phyloP scores from a whole-genome alignment of 2,113 vertebrate species.

The Dipodomys ordii region DNA sequence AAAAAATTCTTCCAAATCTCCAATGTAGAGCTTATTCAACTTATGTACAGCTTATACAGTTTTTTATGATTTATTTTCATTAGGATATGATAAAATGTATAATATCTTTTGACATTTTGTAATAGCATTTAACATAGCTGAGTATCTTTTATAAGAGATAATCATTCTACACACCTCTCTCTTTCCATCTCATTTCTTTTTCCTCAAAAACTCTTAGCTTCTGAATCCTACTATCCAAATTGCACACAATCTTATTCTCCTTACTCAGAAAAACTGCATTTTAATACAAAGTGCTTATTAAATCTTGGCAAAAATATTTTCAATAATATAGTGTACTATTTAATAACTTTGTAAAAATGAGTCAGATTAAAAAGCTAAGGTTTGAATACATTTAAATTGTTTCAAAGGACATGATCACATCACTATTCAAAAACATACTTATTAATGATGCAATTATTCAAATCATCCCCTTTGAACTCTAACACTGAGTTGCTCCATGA shows the following conservation, averaged over 20 bases:
- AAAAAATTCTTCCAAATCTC: neutral
- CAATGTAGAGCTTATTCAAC: neutral
- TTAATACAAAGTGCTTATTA: neutral
- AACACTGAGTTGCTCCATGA: conserved; percentile 6
- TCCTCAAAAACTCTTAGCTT: neutral
- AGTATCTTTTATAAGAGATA: neutral
- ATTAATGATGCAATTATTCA: neutral
- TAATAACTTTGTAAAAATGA: neutral
- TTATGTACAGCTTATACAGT: neutral
- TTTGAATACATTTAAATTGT: neutral
- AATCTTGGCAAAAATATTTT: neutral
- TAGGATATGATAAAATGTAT: neutral
- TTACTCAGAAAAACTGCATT: neutral
- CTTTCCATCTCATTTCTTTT: neutral
- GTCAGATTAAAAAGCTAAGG: neutral
- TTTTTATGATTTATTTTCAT: neutral
- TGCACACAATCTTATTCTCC: neutral
- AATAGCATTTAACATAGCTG: neutral
- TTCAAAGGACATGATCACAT: neutral
- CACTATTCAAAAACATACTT: neutral
- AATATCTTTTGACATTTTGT: conserved; percentile 5
- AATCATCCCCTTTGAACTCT: neutral
- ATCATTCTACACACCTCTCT: neutral
- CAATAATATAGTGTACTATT: neutral
- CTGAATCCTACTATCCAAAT: conserved; percentile 18